Percentiles rank a stretch among this genome's conserved stretches.
Conservation (phyloP, 2,888 invertebrate genomes). For the Megaustenia siamemsis region DNA sequence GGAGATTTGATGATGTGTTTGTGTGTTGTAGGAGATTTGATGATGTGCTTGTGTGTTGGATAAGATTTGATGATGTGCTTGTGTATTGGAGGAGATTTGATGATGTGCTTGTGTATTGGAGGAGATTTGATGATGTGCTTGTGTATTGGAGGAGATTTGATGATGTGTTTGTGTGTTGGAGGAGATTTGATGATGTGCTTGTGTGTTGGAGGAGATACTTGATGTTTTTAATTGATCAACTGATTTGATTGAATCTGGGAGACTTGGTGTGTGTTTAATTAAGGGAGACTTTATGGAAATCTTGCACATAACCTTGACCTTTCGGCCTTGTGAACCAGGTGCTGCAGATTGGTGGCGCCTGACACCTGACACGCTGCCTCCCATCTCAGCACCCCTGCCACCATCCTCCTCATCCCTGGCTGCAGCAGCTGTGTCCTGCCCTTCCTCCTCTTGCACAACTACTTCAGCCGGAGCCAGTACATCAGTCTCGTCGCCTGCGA, state of each 20-base stretch:
- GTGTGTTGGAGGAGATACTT: neutral
- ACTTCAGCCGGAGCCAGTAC: conserved; percentile 39
- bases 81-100: no score
- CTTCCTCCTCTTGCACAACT: conserved; percentile 39
- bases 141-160: no score
- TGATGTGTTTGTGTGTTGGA: no score
- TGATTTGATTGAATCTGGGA: neutral
- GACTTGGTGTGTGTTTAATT: no score
- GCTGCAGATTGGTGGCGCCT: conserved; percentile 73
- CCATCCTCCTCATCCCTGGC: conserved; percentile 54
- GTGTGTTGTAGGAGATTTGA: no score
- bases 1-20: no score
- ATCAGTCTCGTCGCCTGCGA: conserved; percentile 29
- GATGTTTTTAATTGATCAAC: neutral
- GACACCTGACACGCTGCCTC: conserved; percentile 68
- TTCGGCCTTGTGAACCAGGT: conserved; percentile 60
- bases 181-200: neutral
- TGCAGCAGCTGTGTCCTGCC: conserved; percentile 54
- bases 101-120: no score
- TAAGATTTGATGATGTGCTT: no score
- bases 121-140: no score
- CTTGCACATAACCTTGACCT: neutral
- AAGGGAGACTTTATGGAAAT: no score
- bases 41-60: no score
- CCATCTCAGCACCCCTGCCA: conserved; percentile 55